Percentiles rank a stretch among this genome's conserved stretches.
These are phyloP conservation scores for Thera britannica DNA, from an alignment of 2,888 invertebrate species.

Conservation along the genomic window DNA sequence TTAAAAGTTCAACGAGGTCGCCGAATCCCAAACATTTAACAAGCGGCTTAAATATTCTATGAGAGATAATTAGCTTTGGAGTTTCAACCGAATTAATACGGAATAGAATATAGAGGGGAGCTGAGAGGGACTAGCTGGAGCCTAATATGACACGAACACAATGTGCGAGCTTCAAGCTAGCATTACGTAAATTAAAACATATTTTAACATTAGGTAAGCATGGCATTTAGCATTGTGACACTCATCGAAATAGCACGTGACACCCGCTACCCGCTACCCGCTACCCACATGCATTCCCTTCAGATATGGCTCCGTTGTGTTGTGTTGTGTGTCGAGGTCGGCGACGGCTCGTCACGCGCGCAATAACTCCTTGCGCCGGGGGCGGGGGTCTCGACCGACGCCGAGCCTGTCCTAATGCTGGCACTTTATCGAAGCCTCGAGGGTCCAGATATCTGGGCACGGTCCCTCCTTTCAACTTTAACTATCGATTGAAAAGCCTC, in stretches of 20 bases:
- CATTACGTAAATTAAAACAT: too few relatives aligned
- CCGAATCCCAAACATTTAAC: conserved; percentile 23
- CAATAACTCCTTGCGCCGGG: conserved; percentile 6
- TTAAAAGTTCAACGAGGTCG: conserved; percentile 16
- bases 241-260: background rate
- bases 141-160: too few relatives aligned
- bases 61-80: conserved; percentile 20
- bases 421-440: conserved; percentile 13
- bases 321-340: background rate
- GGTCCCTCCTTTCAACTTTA: background rate
- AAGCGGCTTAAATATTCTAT: conserved; percentile 18
- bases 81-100: conserved; percentile 13
- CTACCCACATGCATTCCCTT: conserved; percentile 6
- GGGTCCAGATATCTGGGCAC: background rate
- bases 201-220: too few relatives aligned
- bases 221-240: too few relatives aligned
- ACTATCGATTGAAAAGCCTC: too few relatives aligned
- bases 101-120: conserved; percentile 6
- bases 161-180: too few relatives aligned
- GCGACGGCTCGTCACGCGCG: conserved; percentile 15
- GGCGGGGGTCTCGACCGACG: background rate
- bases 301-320: background rate
- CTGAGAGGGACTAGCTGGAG: background rate
- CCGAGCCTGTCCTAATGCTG: conserved; percentile 11
- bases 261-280: background rate